Evolutionary conservation across 2,113 vertebrate genomes (phyloP).

Genomic region (Barnardius zonarius): DNA sequence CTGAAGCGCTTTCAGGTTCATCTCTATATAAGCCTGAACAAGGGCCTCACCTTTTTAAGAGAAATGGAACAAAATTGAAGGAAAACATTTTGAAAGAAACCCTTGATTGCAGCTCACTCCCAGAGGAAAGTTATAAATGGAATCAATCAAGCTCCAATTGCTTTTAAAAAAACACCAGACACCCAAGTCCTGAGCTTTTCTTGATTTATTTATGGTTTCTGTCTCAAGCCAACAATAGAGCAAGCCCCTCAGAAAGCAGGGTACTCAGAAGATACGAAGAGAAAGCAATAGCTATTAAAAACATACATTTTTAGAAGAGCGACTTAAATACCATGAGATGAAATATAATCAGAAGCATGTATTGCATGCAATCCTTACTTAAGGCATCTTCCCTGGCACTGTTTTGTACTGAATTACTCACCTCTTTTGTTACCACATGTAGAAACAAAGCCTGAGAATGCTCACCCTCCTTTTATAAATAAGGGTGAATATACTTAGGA

Average conservation of each 20-base stretch:
- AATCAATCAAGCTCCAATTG: background rate
- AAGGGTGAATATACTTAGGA: background rate
- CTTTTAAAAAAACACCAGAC: background rate
- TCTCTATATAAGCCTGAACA: background rate
- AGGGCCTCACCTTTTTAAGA: background rate
- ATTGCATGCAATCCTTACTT: background rate
- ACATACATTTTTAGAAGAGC: background rate
- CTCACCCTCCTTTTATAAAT: background rate
- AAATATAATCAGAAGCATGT: background rate
- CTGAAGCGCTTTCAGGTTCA: background rate
- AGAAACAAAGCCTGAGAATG: background rate
- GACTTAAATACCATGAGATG: background rate
- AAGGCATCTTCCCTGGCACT: background rate
- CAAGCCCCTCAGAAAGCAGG: background rate
- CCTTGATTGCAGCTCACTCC: background rate
- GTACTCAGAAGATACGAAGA: background rate
- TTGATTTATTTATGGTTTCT: background rate
- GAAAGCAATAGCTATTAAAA: background rate
- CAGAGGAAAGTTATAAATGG: background rate
- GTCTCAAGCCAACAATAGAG: background rate
- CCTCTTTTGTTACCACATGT: background rate
- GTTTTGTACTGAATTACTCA: background rate
- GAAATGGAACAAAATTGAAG: background rate
- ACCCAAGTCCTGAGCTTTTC: background rate
- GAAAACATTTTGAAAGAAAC: background rate